Evolutionary conservation across 2,797 vertebrate genomes (phyloP), one percentile per base, ranked within the genome.

Genomic region (Hybognathus amarus): DNA sequence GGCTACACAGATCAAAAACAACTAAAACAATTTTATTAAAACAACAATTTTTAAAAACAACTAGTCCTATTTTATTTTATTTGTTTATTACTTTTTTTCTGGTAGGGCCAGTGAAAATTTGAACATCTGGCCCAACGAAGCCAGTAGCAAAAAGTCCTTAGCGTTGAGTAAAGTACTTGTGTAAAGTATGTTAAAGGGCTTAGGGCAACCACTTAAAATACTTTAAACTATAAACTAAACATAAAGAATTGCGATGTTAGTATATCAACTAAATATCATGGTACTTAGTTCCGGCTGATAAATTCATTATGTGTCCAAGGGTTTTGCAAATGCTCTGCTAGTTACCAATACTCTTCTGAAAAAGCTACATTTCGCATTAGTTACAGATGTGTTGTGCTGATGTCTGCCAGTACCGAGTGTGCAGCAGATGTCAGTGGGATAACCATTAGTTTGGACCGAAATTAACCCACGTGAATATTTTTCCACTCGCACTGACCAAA

Each of bases 361-460:
- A 74, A 52, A 52, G 6, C 22, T 8, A 63, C 10, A 27, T 45
- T 77, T 40, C 61, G 17, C 22, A 73, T 73, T 73, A 63, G 79
- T 42, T 36, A 81, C 79, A 81, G 27, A 82, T 64, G 59, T 64
- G 22, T 63, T 77, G 56, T 13, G 38, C 45, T 73, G 42, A 81
- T 50, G 22, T 64, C 30, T 82, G 47, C 71, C 42, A 82, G 24
- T 17, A 75, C 12, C 6, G 77, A 15, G 42, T 66, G 42, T 64
- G 30, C 33, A 76, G 73, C 80, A 82, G 47, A 82, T 76, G 80
- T 81, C 56, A 24, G 42, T 63, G 69, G 56, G 56, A 50, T 73
- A 73, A 73, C 56, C 70, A 47, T 82, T 76, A 66, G 71, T 76
- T 67, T 82, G 70, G 45, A 75, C 22, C 20, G 12, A 80, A 80